Conservation (phyloP, 2,113 vertebrate species). For the Oceanites oceanicus region DNA sequence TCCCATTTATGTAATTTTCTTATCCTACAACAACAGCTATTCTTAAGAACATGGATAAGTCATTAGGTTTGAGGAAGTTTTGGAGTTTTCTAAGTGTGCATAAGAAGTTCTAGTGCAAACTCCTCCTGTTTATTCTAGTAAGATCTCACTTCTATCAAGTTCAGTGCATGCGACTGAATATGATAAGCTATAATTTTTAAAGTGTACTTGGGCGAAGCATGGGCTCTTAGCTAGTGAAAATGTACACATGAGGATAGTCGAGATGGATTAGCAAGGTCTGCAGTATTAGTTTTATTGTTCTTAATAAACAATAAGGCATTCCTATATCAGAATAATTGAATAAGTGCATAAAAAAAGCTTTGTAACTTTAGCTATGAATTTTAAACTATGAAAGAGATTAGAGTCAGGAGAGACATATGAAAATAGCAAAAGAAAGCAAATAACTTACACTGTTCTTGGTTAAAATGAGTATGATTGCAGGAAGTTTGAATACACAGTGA, state of each 20-base stretch:
- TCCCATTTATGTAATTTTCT: background rate
- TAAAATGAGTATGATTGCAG: background rate
- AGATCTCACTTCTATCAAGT: background rate
- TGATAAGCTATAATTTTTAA: background rate
- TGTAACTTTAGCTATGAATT: background rate
- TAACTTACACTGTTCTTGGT: background rate
- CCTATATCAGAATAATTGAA: background rate
- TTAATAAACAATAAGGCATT: background rate
- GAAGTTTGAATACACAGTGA: background rate
- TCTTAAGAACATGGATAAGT: background rate
- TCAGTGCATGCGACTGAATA: background rate
- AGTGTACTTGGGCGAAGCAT: background rate
- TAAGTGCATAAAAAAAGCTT: background rate
- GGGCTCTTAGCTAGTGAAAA: background rate
- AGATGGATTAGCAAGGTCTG: background rate
- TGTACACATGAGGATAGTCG: background rate
- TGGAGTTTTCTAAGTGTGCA: background rate
- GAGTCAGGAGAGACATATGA: background rate
- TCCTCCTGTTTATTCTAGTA: background rate
- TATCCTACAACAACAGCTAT: background rate
- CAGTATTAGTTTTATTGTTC: background rate
- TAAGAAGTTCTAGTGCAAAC: background rate
- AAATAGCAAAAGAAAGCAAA: constrained; percentile 7
- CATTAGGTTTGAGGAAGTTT: background rate
- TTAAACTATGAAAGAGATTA: background rate